phyloP scores from a whole-genome alignment of 2,888 invertebrate genomes.

The Crepidodera aurea region DNA sequence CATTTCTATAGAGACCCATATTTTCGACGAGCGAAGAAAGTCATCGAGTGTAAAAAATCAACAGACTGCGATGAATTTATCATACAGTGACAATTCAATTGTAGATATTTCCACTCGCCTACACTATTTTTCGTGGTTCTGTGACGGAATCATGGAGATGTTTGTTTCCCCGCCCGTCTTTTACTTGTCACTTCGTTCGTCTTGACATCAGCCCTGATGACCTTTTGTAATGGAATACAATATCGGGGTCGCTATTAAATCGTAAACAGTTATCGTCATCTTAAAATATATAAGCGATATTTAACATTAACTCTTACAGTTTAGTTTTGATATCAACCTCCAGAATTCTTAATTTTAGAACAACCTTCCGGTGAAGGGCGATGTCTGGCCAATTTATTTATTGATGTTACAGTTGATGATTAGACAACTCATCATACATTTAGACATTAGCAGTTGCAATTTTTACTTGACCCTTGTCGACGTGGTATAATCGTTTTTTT shows the following conservation, averaged over 20 bases:
- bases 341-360: too few relatives aligned
- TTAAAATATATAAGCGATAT: too few relatives aligned
- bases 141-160: conserved; percentile 33
- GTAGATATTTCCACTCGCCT: conserved; percentile 35
- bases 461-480: too few relatives aligned
- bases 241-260: conserved; percentile 43
- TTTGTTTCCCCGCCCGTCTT: conserved; percentile 54
- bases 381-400: too few relatives aligned
- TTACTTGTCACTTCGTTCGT: conserved; percentile 52
- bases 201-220: conserved; percentile 54
- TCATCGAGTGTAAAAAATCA: conserved; percentile 29
- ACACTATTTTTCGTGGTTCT: conserved; percentile 35
- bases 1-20: conserved; percentile 18
- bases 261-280: neutral
- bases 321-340: too few relatives aligned
- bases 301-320: too few relatives aligned
- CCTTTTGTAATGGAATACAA: conserved; percentile 46
- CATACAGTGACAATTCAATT: conserved; percentile 44
- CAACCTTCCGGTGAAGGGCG: too few relatives aligned
- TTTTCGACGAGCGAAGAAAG: conserved; percentile 24
- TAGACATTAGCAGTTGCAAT: too few relatives aligned
- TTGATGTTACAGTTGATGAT: too few relatives aligned
- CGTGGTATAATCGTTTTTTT: too few relatives aligned
- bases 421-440: too few relatives aligned
- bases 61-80: conserved; percentile 36